Conservation (phyloP, 2,113 vertebrate genomes). For the Epinephelus fuscoguttatus region DNA sequence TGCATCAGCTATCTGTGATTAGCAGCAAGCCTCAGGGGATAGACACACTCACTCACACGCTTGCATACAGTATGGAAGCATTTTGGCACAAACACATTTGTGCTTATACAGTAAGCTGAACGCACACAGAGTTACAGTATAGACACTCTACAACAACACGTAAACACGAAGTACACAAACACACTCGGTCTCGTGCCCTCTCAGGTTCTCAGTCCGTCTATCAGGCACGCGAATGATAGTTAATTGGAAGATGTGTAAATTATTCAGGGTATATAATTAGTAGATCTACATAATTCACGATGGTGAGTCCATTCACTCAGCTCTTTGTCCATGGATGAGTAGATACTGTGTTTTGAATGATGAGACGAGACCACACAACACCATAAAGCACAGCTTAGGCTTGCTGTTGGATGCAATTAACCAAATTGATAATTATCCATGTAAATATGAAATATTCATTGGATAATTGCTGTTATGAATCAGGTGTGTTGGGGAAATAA, state of each 20-base stretch:
- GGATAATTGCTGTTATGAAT: conserved; percentile 21
- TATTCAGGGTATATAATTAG: conserved; percentile 74
- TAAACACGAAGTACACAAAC: neutral
- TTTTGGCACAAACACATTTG: conserved; percentile 12
- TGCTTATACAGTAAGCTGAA: neutral
- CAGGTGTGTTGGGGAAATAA: conserved; percentile 7
- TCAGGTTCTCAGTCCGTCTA: conserved; percentile 16
- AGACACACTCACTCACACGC: conserved; percentile 16
- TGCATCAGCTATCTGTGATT: conserved; percentile 79
- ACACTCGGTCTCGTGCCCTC: conserved; percentile 3
- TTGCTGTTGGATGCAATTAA: conserved; percentile 49
- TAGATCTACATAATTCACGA: conserved; percentile 63
- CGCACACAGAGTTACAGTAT: neutral
- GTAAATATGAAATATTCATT: conserved; percentile 50
- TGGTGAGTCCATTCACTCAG: conserved; percentile 50
- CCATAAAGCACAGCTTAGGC: conserved; percentile 21
- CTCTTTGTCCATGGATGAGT: conserved; percentile 48
- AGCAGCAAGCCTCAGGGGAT: conserved; percentile 68
- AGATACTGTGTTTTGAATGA: conserved; percentile 48
- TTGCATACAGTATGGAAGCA: conserved; percentile 24
- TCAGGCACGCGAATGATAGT: conserved; percentile 43
- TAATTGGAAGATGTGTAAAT: conserved; percentile 75
- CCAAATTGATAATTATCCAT: conserved; percentile 54
- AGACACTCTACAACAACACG: neutral
- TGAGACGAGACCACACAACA: conserved; percentile 52